Conservation (phyloP, 2,888 invertebrate species). For the Polymixis flavicincta region DNA sequence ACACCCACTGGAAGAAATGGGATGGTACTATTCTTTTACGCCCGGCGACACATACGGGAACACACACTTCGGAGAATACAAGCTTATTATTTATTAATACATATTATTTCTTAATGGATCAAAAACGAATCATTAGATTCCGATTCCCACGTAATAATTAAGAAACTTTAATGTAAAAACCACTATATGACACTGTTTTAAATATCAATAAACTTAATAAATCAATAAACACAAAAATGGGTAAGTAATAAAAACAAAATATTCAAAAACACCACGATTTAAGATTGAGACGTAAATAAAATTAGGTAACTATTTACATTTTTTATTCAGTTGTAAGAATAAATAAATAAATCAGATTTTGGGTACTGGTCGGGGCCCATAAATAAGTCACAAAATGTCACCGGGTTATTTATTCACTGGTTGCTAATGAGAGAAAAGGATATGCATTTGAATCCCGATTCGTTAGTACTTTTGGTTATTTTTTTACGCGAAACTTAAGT, state of each 20-base stretch:
- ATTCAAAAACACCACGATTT: conserved; percentile 13
- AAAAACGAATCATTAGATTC: not conserved
- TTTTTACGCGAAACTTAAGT: conserved; percentile 47
- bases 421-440: conserved; percentile 68
- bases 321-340: conserved; percentile 48
- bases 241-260: conserved; percentile 12
- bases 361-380: conserved; percentile 37
- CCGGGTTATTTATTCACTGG: conserved; percentile 65
- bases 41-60: no score
- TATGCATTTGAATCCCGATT: conserved; percentile 48
- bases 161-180: conserved; percentile 3
- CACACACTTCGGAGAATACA: no score
- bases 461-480: conserved; percentile 20
- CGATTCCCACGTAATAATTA: conserved; percentile 26
- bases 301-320: no score
- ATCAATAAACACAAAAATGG: conserved; percentile 24
- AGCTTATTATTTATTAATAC: no score
- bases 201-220: conserved; percentile 20
- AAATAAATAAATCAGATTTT: conserved; percentile 63
- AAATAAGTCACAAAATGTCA: conserved; percentile 69
- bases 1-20: no score
- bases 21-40: no score
- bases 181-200: conserved; percentile 17
- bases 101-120: not conserved
- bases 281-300: conserved; percentile 49